Base-by-base conservation (phyloP, 92 coral and sea anemone genomes). In the Virgularia gustaviana region DNA sequence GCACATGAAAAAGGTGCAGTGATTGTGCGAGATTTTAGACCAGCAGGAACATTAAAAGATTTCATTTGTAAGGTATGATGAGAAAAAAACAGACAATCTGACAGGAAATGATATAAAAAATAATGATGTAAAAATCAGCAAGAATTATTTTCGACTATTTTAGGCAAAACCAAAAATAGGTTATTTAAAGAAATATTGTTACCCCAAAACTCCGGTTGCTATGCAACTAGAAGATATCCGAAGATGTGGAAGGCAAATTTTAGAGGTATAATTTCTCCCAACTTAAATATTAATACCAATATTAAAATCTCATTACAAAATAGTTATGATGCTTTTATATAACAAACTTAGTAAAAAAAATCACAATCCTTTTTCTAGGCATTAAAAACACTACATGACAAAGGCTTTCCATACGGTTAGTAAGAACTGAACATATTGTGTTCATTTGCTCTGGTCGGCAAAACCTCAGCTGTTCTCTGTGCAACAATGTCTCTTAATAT, bases 391-490 rank as follows among this genome's bases (percentile, higher is more conserved):
- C 79, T 91, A 63, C 90, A 91, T 76, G 97, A 91, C 34, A 91
- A 91, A 82, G 97, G 97, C 28, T 86, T 85, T 64, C 97, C 97
- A 8, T 91, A 86, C 70, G 97, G 97, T 91, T 20, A 79, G 87
- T 83, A n/a, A n/a, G n/a, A n/a, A n/a, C n/a, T n/a, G n/a, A n/a
- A n/a, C n/a, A n/a, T n/a, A n/a, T n/a, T n/a, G n/a, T n/a, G n/a
- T n/a, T n/a, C n/a, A n/a, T n/a, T n/a, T n/a, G n/a, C n/a, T n/a
- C n/a, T n/a, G n/a, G n/a, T n/a, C n/a, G n/a, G n/a, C n/a, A n/a
- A n/a, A n/a, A n/a, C n/a, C n/a, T n/a, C n/a, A n/a, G n/a, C n/a
- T n/a, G n/a, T n/a, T n/a, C n/a, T n/a, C 9, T 41, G 16, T 10
- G 9, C 20, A 47, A 20, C 15, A n/a, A 32, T 67, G 42, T 15